Percentiles rank a stretch among this genome's conserved stretches.
phyloP scores from a whole-genome alignment of 2,797 vertebrate species.

The Gymnothorax javanicus region DNA sequence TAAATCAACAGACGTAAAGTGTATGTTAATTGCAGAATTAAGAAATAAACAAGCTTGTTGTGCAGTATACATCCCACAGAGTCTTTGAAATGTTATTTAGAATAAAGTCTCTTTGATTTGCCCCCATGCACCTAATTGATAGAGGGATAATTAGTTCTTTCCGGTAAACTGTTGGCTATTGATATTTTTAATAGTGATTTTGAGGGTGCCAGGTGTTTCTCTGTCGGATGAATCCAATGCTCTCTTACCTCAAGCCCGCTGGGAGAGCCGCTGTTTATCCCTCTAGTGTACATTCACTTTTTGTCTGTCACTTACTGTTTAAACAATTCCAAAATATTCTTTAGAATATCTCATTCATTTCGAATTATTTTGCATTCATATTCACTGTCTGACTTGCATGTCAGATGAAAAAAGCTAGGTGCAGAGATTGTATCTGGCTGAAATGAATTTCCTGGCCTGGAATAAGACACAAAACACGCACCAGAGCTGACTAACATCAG shows the following conservation, averaged over 20 bases:
- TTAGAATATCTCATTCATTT: slow-evolving; percentile 52
- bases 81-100: neutral
- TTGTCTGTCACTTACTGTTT: slow-evolving; percentile 22
- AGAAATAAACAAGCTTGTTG: neutral
- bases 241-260: neutral
- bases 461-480: slow-evolving; percentile 35
- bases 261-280: neutral
- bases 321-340: slow-evolving; percentile 53
- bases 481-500: slow-evolving; percentile 42
- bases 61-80: neutral
- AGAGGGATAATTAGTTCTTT: neutral
- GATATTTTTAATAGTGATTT: neutral
- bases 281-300: neutral
- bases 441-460: slow-evolving; percentile 36
- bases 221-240: neutral
- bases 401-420: slow-evolving; percentile 58
- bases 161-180: neutral
- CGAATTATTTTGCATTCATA: slow-evolving; percentile 45
- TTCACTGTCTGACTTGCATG: slow-evolving; percentile 53
- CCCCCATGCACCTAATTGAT: neutral
- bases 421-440: slow-evolving; percentile 37
- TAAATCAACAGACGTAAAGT: neutral
- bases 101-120: neutral
- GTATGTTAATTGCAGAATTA: neutral
- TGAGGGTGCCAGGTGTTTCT: neutral